A percentile compares a stretch with the other conserved stretches of the same genome.
Conservation (phyloP, 1,140 invertebrate species). For the Heliconius congener region DNA sequence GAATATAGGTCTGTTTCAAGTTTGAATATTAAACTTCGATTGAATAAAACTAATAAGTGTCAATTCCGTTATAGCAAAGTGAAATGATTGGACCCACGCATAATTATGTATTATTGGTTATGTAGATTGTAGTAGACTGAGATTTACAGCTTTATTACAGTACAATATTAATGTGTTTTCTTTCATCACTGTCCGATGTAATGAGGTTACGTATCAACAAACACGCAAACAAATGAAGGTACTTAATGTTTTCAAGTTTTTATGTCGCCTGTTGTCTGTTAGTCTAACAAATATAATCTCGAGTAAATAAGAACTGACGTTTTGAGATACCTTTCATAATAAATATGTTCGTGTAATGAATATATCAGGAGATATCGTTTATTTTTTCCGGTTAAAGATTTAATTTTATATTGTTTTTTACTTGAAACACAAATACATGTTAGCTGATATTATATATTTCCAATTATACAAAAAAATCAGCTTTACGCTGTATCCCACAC, state of each 20-base stretch:
- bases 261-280: not conserved
- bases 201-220: not conserved
- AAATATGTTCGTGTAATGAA: not conserved
- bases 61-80: no score
- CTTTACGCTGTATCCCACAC: no score
- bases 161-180: not conserved
- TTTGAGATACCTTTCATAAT: not conserved
- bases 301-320: not conserved
- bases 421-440: not conserved
- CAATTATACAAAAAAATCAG: no score
- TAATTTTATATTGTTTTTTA: not conserved
- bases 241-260: not conserved
- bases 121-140: no score
- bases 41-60: no score
- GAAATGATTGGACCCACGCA: no score
- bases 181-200: not conserved
- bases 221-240: not conserved
- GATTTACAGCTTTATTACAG: no score
- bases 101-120: no score
- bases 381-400: not conserved
- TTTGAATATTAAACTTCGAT: no score
- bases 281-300: not conserved
- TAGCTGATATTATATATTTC: no score
- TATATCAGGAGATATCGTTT: not conserved
- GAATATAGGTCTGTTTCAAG: no score